These are phyloP conservation scores for Echinarachnius parma DNA, from an alignment of 53 echinoderm and acorn worm genomes.

Conservation along the genomic window DNA sequence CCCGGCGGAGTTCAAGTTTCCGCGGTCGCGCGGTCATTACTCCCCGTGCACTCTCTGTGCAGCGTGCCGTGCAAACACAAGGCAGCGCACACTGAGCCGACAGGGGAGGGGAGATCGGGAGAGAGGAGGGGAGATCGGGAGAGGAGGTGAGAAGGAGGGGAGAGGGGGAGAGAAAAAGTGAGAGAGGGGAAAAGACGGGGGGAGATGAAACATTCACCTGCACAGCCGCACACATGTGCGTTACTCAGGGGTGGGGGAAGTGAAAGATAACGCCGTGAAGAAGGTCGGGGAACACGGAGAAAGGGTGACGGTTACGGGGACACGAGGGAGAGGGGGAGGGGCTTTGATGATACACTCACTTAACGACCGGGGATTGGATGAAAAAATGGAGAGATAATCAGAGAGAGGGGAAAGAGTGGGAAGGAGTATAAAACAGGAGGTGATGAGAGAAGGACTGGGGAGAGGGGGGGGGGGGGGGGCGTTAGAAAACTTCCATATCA, in stretches of 20 bases:
- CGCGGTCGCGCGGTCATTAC: conserved; percentile 54
- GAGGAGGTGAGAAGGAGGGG: not conserved
- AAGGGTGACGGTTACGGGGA: not conserved
- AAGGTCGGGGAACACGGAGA: not conserved
- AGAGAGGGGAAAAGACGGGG: no score
- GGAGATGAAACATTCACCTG: no score
- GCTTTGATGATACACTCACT: no score
- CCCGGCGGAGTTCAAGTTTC: conserved; percentile 34
- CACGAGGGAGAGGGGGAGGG: not conserved
- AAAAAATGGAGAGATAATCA: not conserved
- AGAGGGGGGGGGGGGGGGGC: conserved; percentile 15
- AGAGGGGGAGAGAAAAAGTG: conserved; percentile 4
- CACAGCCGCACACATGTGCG: conserved; percentile 17
- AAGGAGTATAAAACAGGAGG: not conserved
- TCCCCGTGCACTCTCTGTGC: conserved; percentile 48
- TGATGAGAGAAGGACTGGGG: not conserved
- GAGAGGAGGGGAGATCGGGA: conserved; percentile 10
- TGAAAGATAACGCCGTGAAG: no score
- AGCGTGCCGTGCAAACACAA: conserved; percentile 43
- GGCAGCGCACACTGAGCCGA: conserved; percentile 6
- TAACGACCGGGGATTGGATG: not conserved
- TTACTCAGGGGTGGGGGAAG: conserved; percentile 13
- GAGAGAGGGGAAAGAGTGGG: no score
- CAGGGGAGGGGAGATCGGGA: not conserved
- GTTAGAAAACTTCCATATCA: no score